A percentile compares a stretch with the other conserved stretches of the same genome.
phyloP scores from a whole-genome alignment of 1,140 invertebrate genomes.

The Aphaenogaster rudis region DNA sequence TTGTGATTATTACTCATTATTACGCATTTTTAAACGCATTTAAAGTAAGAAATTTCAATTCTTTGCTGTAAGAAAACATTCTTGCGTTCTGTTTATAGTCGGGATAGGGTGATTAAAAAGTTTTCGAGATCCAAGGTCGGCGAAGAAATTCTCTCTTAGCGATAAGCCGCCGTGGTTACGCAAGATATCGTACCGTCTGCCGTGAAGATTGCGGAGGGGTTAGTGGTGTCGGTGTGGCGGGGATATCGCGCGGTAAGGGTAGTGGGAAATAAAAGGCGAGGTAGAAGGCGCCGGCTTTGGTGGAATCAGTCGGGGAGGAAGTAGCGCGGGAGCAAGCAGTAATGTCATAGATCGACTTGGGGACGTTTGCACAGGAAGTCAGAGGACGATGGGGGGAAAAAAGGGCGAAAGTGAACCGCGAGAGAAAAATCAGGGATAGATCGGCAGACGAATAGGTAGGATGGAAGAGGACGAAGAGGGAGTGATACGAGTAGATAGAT shows the following conservation, averaged over 20 bases:
- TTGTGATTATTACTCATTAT: not conserved
- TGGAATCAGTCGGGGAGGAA: constrained; percentile 51
- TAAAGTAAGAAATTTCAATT: not conserved
- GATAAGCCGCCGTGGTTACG: constrained; percentile 45
- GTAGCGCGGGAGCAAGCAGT: constrained; percentile 55
- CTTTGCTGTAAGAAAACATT: not conserved
- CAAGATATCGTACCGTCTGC: constrained; percentile 50
- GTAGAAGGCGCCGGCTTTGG: constrained; percentile 7
- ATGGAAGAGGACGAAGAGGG: constrained; percentile 5
- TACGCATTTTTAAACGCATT: not conserved
- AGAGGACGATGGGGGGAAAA: constrained; percentile 5
- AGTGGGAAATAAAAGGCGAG: constrained; percentile 49
- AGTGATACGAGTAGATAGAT: constrained; percentile 45
- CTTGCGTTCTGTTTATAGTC: constrained; percentile 1
- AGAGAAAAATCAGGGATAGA: constrained; percentile 30
- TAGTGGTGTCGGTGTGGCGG: constrained; percentile 27
- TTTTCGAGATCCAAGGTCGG: constrained; percentile 25
- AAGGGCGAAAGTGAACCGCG: constrained; percentile 19
- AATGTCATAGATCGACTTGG: constrained; percentile 69
- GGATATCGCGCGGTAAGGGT: constrained; percentile 52
- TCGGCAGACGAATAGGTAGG: constrained; percentile 48
- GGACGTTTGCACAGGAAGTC: constrained; percentile 46
- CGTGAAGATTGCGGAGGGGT: constrained; percentile 44
- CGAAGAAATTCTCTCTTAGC: constrained; percentile 2
- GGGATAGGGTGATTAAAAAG: constrained; percentile 40